Evolutionary conservation across 1,140 invertebrate genomes (phyloP), one percentile per base, ranked within the genome.

Genomic region (Amyelois transitella): DNA sequence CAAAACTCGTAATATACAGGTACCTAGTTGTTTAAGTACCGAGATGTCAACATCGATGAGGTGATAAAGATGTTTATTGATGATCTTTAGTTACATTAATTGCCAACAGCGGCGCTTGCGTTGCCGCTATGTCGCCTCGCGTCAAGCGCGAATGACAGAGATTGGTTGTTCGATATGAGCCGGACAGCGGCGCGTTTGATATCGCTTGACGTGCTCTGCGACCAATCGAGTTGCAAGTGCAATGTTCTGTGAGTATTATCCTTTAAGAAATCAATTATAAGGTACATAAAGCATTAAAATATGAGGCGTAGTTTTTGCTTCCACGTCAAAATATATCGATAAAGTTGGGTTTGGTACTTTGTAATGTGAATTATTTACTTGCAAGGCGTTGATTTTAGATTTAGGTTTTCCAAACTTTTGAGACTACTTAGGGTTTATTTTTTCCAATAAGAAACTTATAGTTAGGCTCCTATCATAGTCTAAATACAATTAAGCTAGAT

Each of bases 21-120:
- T 66, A 66, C 68, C 73, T 75, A 74, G 75, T 72, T 77, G 68
- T 75, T 78, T 72, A 76, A 77, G 72, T 76, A 70, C 72, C 71
- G 52, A 62, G 65, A 64, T 81, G 77, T 82, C 77, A 75, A 71
- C 68, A 65, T 72, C 74, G 81, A 87, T 87, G 81, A 79, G 81
- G 79, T 83, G 84, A 87, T 87, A 86, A 86, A 86, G 74, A 72
- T 81, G 77, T 82, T 87, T 87, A 87, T 83, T 86, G 82, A 87
- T 87, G 82, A 86, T 87, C 79, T 83, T 83, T 69, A 67, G 75
- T 74, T 74, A 77, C 79, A 78, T 83, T 87, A 85, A 87, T 87
- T 85, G 84, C 81, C 75, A 77, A 74, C 74, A 72, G 66, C 76
- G 78, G 80, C 77, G 74, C 81, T 78, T 81, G 74, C 79, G 72